Conservation (phyloP, 1,140 invertebrate species). For the Hyposmocoma kahamanoa region DNA sequence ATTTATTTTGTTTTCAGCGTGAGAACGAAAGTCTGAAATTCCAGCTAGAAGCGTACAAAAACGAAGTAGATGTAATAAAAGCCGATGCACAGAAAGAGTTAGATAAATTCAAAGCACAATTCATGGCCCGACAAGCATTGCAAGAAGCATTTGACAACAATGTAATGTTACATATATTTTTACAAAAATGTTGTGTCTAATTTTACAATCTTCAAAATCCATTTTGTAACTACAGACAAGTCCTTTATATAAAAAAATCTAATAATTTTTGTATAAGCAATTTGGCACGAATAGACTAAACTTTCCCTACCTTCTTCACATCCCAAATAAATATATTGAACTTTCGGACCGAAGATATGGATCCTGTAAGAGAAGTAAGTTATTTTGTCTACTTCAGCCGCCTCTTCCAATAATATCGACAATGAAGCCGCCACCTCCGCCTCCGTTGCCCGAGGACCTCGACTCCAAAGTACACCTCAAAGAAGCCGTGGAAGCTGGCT, state of each 20-base stretch:
- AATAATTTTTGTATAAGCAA: too few relatives aligned
- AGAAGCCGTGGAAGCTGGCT: slow-evolving; percentile 36
- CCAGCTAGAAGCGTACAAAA: slow-evolving; percentile 95
- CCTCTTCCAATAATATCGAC: slow-evolving; percentile 40
- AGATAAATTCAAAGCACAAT: slow-evolving; percentile 66
- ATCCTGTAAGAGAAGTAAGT: too few relatives aligned
- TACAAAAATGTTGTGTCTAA: too few relatives aligned
- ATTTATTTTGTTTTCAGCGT: slow-evolving; percentile 75
- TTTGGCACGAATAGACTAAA: too few relatives aligned
- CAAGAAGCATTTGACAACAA: slow-evolving; percentile 46
- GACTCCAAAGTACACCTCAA: slow-evolving; percentile 26
- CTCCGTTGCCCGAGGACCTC: slow-evolving; percentile 41
- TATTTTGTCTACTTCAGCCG: slow-evolving; percentile 31
- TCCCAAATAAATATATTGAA: too few relatives aligned
- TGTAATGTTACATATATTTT: too few relatives aligned
- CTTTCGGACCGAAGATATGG: too few relatives aligned
- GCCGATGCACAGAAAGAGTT: slow-evolving; percentile 74
- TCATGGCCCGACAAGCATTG: slow-evolving; percentile 56
- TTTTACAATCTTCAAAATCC: too few relatives aligned
- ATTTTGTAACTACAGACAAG: too few relatives aligned
- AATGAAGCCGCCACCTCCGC: slow-evolving; percentile 43
- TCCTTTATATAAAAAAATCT: too few relatives aligned
- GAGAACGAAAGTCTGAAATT: slow-evolving; percentile 94
- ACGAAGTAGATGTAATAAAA: slow-evolving; percentile 86
- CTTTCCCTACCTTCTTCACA: too few relatives aligned